Conservation (phyloP, 92 coral and sea anemone species). For the Heliopora coerulea region DNA sequence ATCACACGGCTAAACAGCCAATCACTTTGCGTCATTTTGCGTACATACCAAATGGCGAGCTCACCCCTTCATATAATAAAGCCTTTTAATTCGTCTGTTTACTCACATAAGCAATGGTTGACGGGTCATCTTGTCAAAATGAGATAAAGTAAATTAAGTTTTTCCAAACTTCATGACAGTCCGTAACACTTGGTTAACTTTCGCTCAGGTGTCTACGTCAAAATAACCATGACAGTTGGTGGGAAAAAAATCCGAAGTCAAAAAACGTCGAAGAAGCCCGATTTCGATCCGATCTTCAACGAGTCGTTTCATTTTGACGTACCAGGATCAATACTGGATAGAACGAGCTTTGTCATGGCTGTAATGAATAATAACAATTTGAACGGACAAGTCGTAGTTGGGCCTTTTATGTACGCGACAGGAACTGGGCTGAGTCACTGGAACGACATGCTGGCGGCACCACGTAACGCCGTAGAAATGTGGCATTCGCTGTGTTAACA, state of each 20-base stretch:
- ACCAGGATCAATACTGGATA: conserved; percentile 65
- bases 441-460: conserved; percentile 82
- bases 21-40: no score
- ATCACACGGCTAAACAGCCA: no score
- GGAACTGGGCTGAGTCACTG: conserved; percentile 90
- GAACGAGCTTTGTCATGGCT: conserved; percentile 77
- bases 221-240: conserved; percentile 80
- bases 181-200: no score
- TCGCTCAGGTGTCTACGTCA: conserved; percentile 90
- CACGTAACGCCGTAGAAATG: conserved; percentile 81
- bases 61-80: no score
- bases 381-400: conserved; percentile 82
- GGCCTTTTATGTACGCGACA: conserved; percentile 89
- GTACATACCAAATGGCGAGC: no score
- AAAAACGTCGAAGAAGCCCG: conserved; percentile 62
- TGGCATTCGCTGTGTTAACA: conserved; percentile 82
- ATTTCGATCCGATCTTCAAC: conserved; percentile 65
- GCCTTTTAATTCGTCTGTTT: no score
- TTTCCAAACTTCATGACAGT: no score
- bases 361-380: conserved; percentile 67
- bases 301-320: conserved; percentile 86
- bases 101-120: no score
- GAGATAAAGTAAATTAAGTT: no score
- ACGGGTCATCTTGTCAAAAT: no score
- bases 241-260: conserved; percentile 75